These are phyloP conservation scores for Alca torda DNA, from an alignment of 2,797 vertebrate species.

Conservation along the genomic window DNA sequence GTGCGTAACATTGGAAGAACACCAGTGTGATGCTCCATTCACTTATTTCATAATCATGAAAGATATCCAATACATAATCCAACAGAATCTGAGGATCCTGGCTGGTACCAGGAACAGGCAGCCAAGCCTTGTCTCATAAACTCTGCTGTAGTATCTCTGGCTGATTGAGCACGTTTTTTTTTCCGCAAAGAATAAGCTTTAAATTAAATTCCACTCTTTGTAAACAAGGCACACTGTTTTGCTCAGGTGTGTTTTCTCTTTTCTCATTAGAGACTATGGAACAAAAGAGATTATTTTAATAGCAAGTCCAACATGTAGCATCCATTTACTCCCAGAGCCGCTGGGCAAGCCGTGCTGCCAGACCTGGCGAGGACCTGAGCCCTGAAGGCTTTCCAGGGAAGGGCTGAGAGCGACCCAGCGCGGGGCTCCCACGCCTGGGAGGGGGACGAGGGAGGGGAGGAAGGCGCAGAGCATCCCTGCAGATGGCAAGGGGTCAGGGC, in stretches of 20 bases:
- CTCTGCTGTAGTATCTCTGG: neutral
- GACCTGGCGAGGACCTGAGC: neutral
- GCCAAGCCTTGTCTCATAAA: conserved; percentile 7
- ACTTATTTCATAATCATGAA: neutral
- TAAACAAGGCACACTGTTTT: neutral
- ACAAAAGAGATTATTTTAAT: neutral
- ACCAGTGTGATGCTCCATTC: conserved; percentile 5
- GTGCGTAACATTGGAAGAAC: neutral
- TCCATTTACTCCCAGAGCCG: neutral
- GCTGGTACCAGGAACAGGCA: neutral
- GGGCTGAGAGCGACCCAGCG: neutral
- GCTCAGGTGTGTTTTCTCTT: neutral
- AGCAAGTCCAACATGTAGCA: neutral
- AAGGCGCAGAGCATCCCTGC: neutral
- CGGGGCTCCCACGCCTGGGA: neutral
- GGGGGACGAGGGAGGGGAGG: neutral
- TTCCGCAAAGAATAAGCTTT: neutral
- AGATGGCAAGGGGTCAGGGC: neutral
- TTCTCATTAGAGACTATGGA: neutral
- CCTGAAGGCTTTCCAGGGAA: neutral
- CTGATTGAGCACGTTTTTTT: neutral
- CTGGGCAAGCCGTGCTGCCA: neutral
- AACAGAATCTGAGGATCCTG: conserved; percentile 21
- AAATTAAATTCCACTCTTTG: neutral
- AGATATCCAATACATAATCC: neutral